These are phyloP conservation scores for Macrobrachium nipponense DNA, from an alignment of 1,140 invertebrate species.

Conservation along the genomic window DNA sequence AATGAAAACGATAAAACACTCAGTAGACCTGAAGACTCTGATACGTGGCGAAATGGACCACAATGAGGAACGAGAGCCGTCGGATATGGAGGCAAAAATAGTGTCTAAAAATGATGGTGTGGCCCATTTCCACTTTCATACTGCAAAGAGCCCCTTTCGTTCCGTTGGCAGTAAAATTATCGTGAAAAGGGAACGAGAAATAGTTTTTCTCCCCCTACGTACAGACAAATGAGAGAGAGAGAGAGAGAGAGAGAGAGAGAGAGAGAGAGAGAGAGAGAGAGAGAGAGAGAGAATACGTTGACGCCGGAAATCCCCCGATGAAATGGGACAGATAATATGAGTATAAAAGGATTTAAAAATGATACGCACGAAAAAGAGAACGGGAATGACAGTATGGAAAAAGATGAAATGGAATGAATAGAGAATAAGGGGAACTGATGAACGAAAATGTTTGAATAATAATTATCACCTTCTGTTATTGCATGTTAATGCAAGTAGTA, in stretches of 20 bases:
- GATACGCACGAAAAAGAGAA: not conserved
- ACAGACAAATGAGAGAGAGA: conserved; percentile 52
- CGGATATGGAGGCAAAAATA: too few species aligned
- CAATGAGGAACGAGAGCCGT: too few species aligned
- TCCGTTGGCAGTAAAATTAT: too few species aligned
- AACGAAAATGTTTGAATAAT: not conserved
- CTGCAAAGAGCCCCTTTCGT: too few species aligned
- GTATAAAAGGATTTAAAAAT: not conserved
- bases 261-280: conserved; percentile 53
- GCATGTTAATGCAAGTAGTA: too few species aligned
- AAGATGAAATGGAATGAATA: not conserved
- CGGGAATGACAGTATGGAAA: not conserved
- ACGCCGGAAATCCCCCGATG: not conserved
- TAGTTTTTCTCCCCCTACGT: not conserved
- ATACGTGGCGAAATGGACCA: too few species aligned
- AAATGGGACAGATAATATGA: not conserved
- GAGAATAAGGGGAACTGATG: not conserved
- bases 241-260: conserved; percentile 62
- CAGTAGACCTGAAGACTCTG: too few species aligned
- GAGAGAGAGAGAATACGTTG: conserved; percentile 8
- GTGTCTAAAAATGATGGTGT: too few species aligned
- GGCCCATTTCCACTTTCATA: too few species aligned
- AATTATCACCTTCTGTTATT: not conserved
- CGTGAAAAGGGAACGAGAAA: too few species aligned
- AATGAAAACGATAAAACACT: too few species aligned